Conservation (phyloP, 2,113 vertebrate species). For the Zosterops hypoxanthus region DNA sequence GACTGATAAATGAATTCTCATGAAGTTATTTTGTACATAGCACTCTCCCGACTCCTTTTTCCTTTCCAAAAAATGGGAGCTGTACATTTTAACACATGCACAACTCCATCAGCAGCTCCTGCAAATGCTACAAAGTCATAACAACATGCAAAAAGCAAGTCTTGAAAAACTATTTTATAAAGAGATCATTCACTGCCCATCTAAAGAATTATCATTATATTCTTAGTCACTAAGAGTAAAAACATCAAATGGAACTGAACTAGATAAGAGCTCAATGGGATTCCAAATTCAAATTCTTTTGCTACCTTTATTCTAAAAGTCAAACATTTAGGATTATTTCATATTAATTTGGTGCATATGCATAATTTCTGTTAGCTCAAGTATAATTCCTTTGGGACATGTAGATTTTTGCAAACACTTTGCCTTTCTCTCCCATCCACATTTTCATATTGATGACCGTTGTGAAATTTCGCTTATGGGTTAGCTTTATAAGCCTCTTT, state of each 20-base stretch:
- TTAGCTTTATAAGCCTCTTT: not conserved
- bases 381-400: not conserved
- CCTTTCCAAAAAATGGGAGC: not conserved
- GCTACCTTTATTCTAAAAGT: not conserved
- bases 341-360: not conserved
- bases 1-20: not conserved
- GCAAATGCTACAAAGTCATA: not conserved
- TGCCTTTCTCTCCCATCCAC: not conserved
- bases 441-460: not conserved
- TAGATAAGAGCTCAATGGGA: not conserved
- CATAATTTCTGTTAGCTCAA: not conserved
- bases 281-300: not conserved
- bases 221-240: not conserved
- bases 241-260: not conserved
- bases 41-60: fast-evolving
- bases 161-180: not conserved
- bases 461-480: not conserved
- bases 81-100: not conserved
- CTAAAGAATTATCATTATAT: not conserved
- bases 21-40: not conserved
- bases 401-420: not conserved
- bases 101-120: not conserved
- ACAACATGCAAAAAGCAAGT: not conserved
- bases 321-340: not conserved
- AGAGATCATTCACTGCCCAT: not conserved